phyloP scores from a whole-genome alignment of 1,140 invertebrate genomes.

The Nomia melanderi region DNA sequence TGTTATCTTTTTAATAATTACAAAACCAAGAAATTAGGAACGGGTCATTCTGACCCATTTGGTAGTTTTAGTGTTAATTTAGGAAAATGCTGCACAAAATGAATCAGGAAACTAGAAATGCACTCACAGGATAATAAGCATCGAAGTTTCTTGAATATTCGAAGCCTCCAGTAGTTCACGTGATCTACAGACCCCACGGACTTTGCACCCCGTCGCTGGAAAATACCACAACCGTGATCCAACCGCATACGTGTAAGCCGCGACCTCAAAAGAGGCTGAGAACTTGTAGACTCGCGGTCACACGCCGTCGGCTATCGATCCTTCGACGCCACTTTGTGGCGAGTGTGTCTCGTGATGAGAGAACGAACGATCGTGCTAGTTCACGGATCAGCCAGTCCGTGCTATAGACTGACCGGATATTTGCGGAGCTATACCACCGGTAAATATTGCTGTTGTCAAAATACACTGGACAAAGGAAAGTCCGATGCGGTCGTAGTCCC shows the following conservation, averaged over 20 bases:
- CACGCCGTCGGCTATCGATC: conserved; percentile 40
- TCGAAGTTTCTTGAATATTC: neutral
- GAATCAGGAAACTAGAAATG: too few species aligned
- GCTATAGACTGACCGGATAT: conserved; percentile 22
- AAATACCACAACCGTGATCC: neutral
- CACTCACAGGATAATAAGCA: too few species aligned
- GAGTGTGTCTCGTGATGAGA: conserved; percentile 15
- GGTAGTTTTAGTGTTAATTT: too few species aligned
- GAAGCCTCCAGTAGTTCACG: neutral
- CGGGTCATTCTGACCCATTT: too few species aligned
- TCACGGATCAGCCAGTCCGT: neutral
- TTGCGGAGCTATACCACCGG: neutral
- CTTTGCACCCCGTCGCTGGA: neutral
- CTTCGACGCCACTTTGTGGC: conserved; percentile 30
- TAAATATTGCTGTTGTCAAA: conserved; percentile 32
- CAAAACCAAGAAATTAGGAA: too few species aligned
- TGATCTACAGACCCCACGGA: neutral
- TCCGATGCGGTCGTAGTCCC: neutral
- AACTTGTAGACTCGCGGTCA: conserved; percentile 29
- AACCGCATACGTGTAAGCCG: conserved; percentile 19
- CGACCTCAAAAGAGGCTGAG: conserved; percentile 39
- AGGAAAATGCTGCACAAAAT: too few species aligned
- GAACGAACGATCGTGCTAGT: conserved; percentile 14
- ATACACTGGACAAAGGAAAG: neutral
- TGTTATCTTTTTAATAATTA: too few species aligned